Evolutionary conservation across 2,888 invertebrate species (phyloP), one percentile per base, ranked within the genome.

Genomic region (Galerucella calmariensis): DNA sequence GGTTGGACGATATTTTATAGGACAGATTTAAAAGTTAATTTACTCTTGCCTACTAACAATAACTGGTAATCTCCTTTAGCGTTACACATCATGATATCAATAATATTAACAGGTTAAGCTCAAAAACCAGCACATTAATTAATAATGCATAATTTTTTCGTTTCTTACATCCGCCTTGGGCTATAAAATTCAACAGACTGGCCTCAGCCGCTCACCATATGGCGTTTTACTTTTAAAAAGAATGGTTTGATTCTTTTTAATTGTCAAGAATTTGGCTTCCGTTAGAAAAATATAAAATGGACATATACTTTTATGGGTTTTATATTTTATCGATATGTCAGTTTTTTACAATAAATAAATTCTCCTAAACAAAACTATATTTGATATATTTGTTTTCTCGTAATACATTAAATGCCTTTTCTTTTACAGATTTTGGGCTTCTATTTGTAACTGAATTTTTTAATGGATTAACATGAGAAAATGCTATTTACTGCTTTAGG

Each of bases 141-240:
- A 62, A 44, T n/a, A n/a, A n/a, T n/a, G 8, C n/a, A 62, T 62
- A 1, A 62, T 14, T 62, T 62, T 63, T 65, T 16, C 9, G 5
- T 46, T 44, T 65, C 2, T 16, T 44, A 20, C n/a, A 14, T n/a
- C 16, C 62, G 62, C 35, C 41, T 62, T 41, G 35, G 62, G n/a
- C 41, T 62, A 11, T 0, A 16, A 27, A 14, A 14, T 6, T 44
- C 46, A 9, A 46, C 46, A n/a, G 41, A 2, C 41, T 5, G 11
- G 44, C 8, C 16, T 46, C 20, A 16, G 10, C 20, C 63, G 63
- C 63, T 65, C 20, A 10, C 63, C 63, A 65, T 46, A 41, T 65
- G 63, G 44, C 46, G 63, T 65, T 41, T 46, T 4, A 20, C 9
- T 20, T 65, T 14, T 63, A 4, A 63, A 20, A 20, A 20, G 20